phyloP scores from a whole-genome alignment of 2,797 vertebrate species.

The Crotalus adamanteus region DNA sequence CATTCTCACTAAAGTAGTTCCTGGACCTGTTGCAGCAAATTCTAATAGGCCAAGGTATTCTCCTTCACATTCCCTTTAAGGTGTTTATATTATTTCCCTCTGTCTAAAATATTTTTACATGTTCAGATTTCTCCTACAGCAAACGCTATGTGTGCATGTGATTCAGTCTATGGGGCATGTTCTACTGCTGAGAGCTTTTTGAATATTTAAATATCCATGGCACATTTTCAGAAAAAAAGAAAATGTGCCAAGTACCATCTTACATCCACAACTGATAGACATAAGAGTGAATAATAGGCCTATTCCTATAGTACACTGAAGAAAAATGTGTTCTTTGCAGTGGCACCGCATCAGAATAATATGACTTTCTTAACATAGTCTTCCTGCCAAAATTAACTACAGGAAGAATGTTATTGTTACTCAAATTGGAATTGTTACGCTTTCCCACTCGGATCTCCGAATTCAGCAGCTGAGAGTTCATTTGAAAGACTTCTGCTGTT shows the following conservation, averaged over 20 bases:
- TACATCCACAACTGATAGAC: background rate
- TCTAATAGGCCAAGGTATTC: too few relatives aligned
- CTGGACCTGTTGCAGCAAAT: background rate
- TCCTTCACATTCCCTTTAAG: background rate
- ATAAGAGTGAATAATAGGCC: background rate
- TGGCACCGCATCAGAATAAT: constrained; percentile 3
- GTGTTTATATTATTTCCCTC: background rate
- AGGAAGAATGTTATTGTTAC: background rate
- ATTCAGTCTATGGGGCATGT: background rate
- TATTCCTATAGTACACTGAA: background rate
- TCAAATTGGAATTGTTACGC: background rate
- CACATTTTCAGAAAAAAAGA: background rate
- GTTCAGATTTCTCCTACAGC: background rate
- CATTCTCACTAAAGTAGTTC: background rate
- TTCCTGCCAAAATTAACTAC: background rate
- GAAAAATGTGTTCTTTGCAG: background rate
- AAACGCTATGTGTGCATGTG: background rate
- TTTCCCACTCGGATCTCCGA: background rate
- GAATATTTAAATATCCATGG: background rate
- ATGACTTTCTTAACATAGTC: background rate
- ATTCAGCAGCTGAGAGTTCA: background rate
- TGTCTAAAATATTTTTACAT: background rate
- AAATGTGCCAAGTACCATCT: background rate
- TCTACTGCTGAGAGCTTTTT: background rate
- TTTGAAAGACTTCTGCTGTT: constrained; percentile 11